Conservation (phyloP, 2,797 vertebrate genomes). For the Monodelphis domestica region DNA sequence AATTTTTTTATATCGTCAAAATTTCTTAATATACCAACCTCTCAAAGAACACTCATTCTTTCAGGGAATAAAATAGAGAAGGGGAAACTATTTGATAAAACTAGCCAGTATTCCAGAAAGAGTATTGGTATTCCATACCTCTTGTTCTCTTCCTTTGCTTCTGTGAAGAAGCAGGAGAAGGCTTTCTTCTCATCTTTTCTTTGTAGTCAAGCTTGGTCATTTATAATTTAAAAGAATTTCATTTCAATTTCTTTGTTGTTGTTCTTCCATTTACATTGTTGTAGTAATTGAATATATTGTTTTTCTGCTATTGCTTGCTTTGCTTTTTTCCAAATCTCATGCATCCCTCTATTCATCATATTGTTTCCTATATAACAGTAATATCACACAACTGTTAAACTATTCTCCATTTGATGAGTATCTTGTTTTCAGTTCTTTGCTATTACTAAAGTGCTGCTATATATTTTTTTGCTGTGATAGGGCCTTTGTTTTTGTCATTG, state of each 20-base stretch:
- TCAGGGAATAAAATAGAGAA: not conserved
- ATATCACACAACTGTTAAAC: not conserved
- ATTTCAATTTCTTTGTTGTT: not conserved
- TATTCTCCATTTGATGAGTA: not conserved
- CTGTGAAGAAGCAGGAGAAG: not conserved
- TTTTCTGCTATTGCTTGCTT: not conserved
- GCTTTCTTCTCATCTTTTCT: not conserved
- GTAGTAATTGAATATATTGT: not conserved
- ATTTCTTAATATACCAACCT: not conserved
- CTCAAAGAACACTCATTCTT: not conserved
- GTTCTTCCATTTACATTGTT: not conserved
- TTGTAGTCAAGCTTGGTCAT: not conserved
- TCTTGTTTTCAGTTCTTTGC: not conserved
- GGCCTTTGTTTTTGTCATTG: not conserved
- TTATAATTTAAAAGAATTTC: not conserved
- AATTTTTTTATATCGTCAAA: not conserved
- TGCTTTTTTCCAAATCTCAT: not conserved
- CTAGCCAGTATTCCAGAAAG: not conserved
- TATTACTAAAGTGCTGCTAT: not conserved
- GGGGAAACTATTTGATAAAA: not conserved
- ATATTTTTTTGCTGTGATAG: not conserved
- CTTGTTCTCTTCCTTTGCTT: not conserved
- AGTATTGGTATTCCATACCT: not conserved
- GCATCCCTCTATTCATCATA: not conserved
- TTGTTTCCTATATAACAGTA: not conserved